A percentile compares a stretch with the other conserved stretches of the same genome.
Evolutionary conservation across 2,888 invertebrate genomes (phyloP).

Genomic region (Drosophila lacicola): DNA sequence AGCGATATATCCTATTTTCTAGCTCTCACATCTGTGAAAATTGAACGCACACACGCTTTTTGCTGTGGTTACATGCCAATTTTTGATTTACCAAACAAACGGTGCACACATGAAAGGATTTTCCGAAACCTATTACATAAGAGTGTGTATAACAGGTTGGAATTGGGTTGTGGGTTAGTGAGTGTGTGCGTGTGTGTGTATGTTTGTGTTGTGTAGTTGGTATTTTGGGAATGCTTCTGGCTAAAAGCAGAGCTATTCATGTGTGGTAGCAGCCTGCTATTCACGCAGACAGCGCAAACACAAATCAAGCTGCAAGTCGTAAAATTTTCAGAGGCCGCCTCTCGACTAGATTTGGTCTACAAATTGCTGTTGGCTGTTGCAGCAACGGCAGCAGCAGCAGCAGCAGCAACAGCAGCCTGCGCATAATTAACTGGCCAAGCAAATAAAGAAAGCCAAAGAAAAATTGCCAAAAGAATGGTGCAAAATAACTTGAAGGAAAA

Average conservation of each 20-base stretch:
- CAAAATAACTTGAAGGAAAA: not conserved
- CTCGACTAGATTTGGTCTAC: not conserved
- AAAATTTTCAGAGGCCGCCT: conserved; percentile 21
- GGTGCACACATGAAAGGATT: conserved; percentile 13
- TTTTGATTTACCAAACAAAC: conserved; percentile 12
- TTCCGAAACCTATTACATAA: conserved; percentile 17
- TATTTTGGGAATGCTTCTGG: conserved; percentile 14
- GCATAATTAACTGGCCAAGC: conserved; percentile 48
- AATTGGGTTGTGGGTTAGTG: too few species aligned
- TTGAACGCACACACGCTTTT: not conserved
- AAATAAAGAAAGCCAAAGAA: conserved; percentile 14
- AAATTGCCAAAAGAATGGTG: conserved; percentile 11
- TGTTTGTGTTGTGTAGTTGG: conserved; percentile 1
- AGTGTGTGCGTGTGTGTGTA: not conserved
- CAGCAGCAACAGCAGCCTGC: conserved; percentile 7
- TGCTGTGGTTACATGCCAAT: conserved; percentile 1
- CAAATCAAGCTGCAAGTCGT: conserved; percentile 41
- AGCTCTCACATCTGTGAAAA: not conserved
- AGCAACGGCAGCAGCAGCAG: not conserved
- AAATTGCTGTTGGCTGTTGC: conserved; percentile 26
- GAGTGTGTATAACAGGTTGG: conserved; percentile 5
- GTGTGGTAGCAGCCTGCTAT: conserved; percentile 7
- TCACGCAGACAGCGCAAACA: conserved; percentile 24
- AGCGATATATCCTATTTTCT: too few species aligned
- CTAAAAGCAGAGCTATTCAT: not conserved